These are phyloP conservation scores for Polymixis lichenea DNA, from an alignment of 2,888 invertebrate genomes.

Conservation along the genomic window DNA sequence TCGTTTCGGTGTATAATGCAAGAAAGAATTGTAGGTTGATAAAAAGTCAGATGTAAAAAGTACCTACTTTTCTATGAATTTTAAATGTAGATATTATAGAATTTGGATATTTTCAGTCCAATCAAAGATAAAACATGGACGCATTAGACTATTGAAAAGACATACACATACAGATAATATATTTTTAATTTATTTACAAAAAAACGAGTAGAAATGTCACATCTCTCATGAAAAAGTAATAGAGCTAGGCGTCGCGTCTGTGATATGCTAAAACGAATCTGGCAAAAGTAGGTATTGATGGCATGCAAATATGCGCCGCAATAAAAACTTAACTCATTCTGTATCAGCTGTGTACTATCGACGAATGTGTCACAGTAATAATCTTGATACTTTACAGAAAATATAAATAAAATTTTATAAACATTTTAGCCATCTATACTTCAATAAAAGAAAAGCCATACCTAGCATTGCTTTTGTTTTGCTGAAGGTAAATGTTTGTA, in stretches of 20 bases:
- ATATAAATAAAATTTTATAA: fast-evolving
- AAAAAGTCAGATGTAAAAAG: too few species aligned
- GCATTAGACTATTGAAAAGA: background rate
- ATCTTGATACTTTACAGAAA: constrained; percentile 41
- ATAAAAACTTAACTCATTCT: constrained; percentile 47
- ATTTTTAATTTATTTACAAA: background rate
- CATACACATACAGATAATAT: background rate
- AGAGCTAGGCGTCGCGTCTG: background rate
- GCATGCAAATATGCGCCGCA: constrained; percentile 13
- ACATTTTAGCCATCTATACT: background rate
- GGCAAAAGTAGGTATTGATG: constrained; percentile 25
- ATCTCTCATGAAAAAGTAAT: background rate
- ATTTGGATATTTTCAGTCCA: too few species aligned
- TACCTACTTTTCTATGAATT: background rate
- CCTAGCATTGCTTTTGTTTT: too few species aligned
- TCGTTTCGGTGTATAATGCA: constrained; percentile 69
- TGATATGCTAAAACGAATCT: constrained; percentile 40
- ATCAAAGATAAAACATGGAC: background rate
- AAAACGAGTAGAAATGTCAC: background rate
- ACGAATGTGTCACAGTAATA: constrained; percentile 18
- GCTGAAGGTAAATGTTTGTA: too few species aligned
- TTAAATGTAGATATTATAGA: too few species aligned
- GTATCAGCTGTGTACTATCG: constrained; percentile 15
- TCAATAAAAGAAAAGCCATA: too few species aligned
- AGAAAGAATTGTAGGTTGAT: background rate